Evolutionary conservation across 1,140 invertebrate species (phyloP).

Genomic region (Metaphire vulgaris): DNA sequence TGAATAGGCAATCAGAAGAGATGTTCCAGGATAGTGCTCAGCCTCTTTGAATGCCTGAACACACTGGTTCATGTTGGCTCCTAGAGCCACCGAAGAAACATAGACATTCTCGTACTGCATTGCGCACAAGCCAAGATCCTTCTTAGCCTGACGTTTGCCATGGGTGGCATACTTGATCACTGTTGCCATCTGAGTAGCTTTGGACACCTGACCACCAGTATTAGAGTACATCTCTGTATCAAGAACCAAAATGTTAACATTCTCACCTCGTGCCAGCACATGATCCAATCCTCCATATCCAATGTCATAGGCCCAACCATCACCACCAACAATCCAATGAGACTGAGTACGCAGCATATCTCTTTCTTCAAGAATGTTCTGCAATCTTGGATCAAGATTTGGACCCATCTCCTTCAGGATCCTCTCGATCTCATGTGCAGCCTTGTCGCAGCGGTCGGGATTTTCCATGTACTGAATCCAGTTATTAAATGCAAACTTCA

Average conservation of each 20-base stretch:
- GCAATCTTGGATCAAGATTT: constrained; percentile 24
- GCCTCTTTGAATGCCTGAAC: constrained; percentile 32
- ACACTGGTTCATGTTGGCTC: constrained; percentile 31
- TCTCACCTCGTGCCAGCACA: constrained; percentile 26
- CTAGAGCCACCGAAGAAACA: constrained; percentile 29
- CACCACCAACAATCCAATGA: constrained; percentile 30
- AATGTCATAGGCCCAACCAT: constrained; percentile 32
- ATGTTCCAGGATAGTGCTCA: constrained; percentile 26
- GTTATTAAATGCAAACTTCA: constrained; percentile 19
- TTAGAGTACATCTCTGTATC: constrained; percentile 32
- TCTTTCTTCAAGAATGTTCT: constrained; percentile 14
- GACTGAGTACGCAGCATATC: constrained; percentile 31
- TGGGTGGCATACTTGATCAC: constrained; percentile 28
- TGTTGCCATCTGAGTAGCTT: constrained; percentile 31
- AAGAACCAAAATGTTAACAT: constrained; percentile 31
- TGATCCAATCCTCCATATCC: constrained; percentile 31
- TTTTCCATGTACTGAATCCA: constrained; percentile 27
- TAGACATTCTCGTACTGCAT: constrained; percentile 32
- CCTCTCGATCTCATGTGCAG: constrained; percentile 7
- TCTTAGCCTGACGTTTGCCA: constrained; percentile 29
- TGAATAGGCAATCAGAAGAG: constrained; percentile 30
- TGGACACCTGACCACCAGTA: constrained; percentile 31
- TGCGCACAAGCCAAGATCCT: constrained; percentile 29
- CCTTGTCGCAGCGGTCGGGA: constrained; percentile 21
- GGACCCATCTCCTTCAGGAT: constrained; percentile 17